Conservation (phyloP, 2,888 invertebrate species). For the Campopleginae sp. region DNA sequence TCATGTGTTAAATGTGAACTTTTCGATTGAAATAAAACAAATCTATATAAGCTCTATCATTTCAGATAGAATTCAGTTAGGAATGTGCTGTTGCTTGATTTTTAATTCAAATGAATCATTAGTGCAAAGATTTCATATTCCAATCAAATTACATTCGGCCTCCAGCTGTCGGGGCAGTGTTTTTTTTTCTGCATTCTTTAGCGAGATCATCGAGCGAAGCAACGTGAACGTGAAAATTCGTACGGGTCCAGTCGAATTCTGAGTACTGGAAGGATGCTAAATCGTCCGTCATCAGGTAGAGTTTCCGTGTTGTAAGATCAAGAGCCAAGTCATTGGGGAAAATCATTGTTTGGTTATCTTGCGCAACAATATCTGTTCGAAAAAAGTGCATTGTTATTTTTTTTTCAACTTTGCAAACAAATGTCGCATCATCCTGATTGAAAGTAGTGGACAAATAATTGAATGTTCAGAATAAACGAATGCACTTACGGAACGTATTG, state of each 20-base stretch:
- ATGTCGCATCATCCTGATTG: too few species aligned
- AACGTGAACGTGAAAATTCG: conserved; percentile 74
- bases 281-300: conserved; percentile 80
- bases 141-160: too few species aligned
- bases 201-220: conserved; percentile 71
- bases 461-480: not conserved
- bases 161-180: not conserved
- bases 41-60: too few species aligned
- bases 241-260: conserved; percentile 67
- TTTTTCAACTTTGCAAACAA: not conserved
- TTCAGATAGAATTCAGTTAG: too few species aligned
- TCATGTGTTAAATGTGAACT: too few species aligned
- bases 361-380: conserved; percentile 87
- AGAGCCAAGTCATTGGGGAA: conserved; percentile 90
- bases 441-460: too few species aligned
- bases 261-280: conserved; percentile 76
- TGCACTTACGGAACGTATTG: conserved; percentile 85
- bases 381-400: conserved; percentile 22
- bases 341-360: conserved; percentile 88
- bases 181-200: conserved; percentile 61
- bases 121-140: too few species aligned
- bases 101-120: too few species aligned
- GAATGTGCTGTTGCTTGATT: too few species aligned
- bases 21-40: too few species aligned
- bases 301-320: conserved; percentile 71